Conservation (phyloP, 2,113 vertebrate species). For the Cygnus buccinator region DNA sequence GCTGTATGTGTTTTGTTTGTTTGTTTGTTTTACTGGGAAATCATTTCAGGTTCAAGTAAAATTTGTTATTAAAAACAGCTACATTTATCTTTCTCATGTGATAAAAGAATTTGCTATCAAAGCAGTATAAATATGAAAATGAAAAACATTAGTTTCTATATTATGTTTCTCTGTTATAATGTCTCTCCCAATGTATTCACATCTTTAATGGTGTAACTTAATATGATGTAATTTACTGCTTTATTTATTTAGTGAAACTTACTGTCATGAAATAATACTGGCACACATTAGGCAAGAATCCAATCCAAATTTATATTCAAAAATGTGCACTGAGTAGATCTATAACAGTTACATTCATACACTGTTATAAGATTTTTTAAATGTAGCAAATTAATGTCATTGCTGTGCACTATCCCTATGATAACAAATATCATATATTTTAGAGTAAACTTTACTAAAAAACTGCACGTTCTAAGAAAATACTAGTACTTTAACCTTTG, state of each 20-base stretch:
- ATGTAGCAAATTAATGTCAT: not conserved
- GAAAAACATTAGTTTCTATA: not conserved
- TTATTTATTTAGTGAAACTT: not conserved
- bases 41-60: not conserved
- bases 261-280: not conserved
- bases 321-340: not conserved
- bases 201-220: not conserved
- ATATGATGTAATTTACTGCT: not conserved
- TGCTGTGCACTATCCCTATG: not conserved
- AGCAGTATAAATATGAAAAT: not conserved
- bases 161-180: not conserved
- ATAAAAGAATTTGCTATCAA: not conserved
- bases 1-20: no score
- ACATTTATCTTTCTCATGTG: not conserved
- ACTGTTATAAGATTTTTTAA: not conserved
- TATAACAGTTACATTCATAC: not conserved
- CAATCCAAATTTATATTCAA: not conserved
- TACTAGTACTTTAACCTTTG: not conserved
- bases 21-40: not conserved
- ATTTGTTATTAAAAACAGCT: not conserved
- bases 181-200: not conserved
- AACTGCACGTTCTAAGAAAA: not conserved
- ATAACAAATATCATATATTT: not conserved
- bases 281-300: not conserved
- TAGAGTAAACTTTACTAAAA: not conserved